phyloP scores from a whole-genome alignment of 2,888 invertebrate genomes.

The Ophion ventricosus region DNA sequence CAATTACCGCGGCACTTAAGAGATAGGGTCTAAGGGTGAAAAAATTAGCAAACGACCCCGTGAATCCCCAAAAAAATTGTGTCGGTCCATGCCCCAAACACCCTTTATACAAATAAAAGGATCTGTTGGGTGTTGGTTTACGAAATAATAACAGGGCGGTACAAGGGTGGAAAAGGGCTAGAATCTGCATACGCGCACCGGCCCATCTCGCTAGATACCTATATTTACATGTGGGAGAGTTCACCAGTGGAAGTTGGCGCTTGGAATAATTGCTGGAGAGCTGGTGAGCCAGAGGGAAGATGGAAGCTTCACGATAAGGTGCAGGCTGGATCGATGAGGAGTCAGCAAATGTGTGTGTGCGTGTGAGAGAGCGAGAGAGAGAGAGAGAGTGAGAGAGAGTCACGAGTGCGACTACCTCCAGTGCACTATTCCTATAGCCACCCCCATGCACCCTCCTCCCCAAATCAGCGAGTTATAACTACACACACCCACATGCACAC shows the following conservation, averaged over 20 bases:
- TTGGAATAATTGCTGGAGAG: slow-evolving; percentile 68
- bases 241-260: slow-evolving; percentile 67
- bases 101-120: slow-evolving; percentile 14
- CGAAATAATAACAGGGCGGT: slow-evolving; percentile 41
- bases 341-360: slow-evolving; percentile 41
- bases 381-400: slow-evolving; percentile 40
- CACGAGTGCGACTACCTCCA: slow-evolving; percentile 60
- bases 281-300: slow-evolving; percentile 63
- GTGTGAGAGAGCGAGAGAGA: neutral
- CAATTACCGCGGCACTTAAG: too few relatives aligned
- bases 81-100: too few relatives aligned
- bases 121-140: slow-evolving; percentile 22
- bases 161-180: slow-evolving; percentile 39
- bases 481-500: neutral
- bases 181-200: slow-evolving; percentile 60
- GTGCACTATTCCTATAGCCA: slow-evolving; percentile 51
- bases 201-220: slow-evolving; percentile 38
- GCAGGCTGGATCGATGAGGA: slow-evolving; percentile 68
- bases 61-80: too few relatives aligned
- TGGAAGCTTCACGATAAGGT: slow-evolving; percentile 69
- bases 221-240: slow-evolving; percentile 51
- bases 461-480: slow-evolving; percentile 31
- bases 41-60: too few relatives aligned
- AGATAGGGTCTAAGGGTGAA: too few relatives aligned
- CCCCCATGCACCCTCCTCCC: slow-evolving; percentile 34